Base-by-base conservation (phyloP, 2,888 invertebrate species). In the Apamea sordens region DNA sequence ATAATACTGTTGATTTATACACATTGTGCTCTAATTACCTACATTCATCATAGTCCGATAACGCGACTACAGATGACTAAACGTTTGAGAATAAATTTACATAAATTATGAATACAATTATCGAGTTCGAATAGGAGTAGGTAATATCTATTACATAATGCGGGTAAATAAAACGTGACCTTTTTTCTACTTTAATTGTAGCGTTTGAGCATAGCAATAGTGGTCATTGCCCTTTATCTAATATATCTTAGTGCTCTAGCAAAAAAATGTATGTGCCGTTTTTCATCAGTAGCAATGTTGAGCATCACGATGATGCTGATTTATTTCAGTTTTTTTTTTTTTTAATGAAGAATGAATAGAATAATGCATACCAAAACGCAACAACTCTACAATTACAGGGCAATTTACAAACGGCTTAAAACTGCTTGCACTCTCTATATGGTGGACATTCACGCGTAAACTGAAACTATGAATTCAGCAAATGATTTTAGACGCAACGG, bases 1-100 rank as follows among this genome's bases (percentile, higher is more conserved):
- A 28, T 56, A 84, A 28, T 61, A 73, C 56, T 73, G 56, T 41
- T 79, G 10, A 82, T 70, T 32, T 56, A 79, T n/a, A 79, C 64
- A 68, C 63, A 85, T 28, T 61, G 70, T 74, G n/a, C 61, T 73
- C 72, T 77, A 77, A 71, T 53, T 77, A 85, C 50, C 50, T 18
- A 50, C 80, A 77, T 78, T 47, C 3, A 83, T 79, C 56, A 78
- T 47, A 44, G n/a, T 72, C 32, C 41, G 78, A 83, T 79, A 76
- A 76, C 21, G 56, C 53, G 56, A 80, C 63, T 72, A 50, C 68
- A 76, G 75, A 80, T 65, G 56, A 84, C 56, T 67, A 74, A 76
- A 61, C 24, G 1, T 41, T 82, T 44, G 28, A 61, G 41, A 78
- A 70, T 77, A 24, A 71, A 80, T 77, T 70, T n/a, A 74, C 64